Base-by-base conservation (phyloP, 2,113 vertebrate genomes). In the Isichthys henryi region DNA sequence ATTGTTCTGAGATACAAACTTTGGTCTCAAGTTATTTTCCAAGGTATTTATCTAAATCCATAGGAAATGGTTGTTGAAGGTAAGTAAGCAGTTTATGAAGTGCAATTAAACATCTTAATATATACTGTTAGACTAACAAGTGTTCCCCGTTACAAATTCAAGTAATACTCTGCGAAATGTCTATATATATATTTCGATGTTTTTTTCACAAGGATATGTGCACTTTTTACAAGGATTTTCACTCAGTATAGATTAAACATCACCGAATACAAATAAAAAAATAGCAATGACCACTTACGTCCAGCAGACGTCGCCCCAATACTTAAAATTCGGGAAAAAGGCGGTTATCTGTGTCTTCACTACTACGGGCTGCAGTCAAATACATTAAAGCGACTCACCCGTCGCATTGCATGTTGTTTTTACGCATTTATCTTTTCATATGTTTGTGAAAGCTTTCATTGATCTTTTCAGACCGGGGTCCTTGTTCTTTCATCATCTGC, bases 271-370 rank as follows among this genome's bases (percentile, higher is more conserved):
- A 84, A 84, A 13, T 46, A 48, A 45, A 11, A 21, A 48, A 48
- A 23, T 5, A 87, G 21, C 31, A 56, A 87, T 87, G 23, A 17
- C 88, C 31, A 23, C 19, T 58, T 21, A 17, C 23, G 21, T 56
- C 88, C 88, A 89, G 52, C 77, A 89, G 88, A 52, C 35, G 88
- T 58, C 88, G 88, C 80, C 23, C 27, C 4, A 45, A 58, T 50
- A 89, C 88, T 62, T 39, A 62, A 84, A 35, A 87, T 17, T 6
- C 46, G 53, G 52, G 52, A 31, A 53, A 45, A 50, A 9, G n/a
- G 19, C 11, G 19, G 21, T 89, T 82, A 31, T 56, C 80, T 27
- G 48, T 45, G 3, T 84, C 11, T 58, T 89, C 52, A 5, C n/a
- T 5, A n/a, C 7, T 10, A 10, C 15, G 46, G 27, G 23, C 49